Evolutionary conservation across 2,113 vertebrate species (phyloP).

Genomic region (Gopherus flavomarginatus): DNA sequence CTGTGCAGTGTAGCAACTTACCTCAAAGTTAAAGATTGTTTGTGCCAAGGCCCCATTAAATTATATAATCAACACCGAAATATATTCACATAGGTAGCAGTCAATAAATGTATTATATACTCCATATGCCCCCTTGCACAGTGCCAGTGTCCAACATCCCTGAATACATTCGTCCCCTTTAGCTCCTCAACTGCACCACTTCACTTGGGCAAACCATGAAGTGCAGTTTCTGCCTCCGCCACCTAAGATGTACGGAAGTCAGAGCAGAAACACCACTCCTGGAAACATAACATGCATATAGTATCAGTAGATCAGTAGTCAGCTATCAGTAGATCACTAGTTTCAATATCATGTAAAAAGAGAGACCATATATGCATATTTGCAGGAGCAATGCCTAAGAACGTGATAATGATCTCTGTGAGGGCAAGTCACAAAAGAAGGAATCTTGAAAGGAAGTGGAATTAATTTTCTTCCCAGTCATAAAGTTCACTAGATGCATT

Average conservation of each 20-base stretch:
- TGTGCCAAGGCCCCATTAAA: not conserved
- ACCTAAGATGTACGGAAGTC: not conserved
- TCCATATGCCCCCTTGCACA: not conserved
- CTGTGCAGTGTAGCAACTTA: not conserved
- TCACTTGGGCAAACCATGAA: not conserved
- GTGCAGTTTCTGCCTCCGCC: not conserved
- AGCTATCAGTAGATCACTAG: not conserved
- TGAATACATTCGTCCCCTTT: not conserved
- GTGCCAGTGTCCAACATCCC: not conserved
- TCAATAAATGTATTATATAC: not conserved
- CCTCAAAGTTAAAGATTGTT: not conserved
- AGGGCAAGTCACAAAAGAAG: not conserved
- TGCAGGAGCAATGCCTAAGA: not conserved
- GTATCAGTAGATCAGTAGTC: not conserved
- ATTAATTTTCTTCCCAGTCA: not conserved
- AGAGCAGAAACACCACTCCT: not conserved
- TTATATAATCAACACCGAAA: not conserved
- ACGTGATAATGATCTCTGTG: not conserved
- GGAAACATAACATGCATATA: not conserved
- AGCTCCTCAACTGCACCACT: not conserved
- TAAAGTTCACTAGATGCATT: not conserved
- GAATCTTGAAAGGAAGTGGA: not conserved
- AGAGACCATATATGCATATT: not conserved
- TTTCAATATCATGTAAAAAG: not conserved
- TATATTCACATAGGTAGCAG: not conserved